These are phyloP conservation scores for Peromyscus eremicus DNA, from an alignment of 2,797 vertebrate genomes.

Conservation along the genomic window DNA sequence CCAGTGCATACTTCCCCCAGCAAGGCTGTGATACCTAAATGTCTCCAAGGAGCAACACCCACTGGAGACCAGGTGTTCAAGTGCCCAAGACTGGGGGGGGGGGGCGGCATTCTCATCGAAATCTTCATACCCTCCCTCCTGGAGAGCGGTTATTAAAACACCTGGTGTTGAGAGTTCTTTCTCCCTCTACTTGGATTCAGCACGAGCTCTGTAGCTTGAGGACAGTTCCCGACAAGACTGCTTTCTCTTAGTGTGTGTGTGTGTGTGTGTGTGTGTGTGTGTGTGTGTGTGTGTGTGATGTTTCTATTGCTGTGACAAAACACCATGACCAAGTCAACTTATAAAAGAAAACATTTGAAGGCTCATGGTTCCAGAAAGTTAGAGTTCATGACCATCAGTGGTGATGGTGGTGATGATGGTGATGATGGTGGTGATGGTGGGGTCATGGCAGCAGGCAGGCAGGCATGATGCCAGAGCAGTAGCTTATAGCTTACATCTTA, in stretches of 20 bases:
- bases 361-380: background rate
- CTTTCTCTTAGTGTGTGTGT: background rate
- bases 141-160: background rate
- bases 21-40: background rate
- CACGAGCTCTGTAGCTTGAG: background rate
- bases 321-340: background rate
- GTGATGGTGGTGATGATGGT: background rate
- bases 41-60: background rate
- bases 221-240: background rate
- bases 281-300: background rate
- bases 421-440: background rate
- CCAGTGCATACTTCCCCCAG: too few relatives aligned
- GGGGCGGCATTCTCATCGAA: background rate
- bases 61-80: background rate
- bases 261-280: background rate
- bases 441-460: background rate
- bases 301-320: background rate
- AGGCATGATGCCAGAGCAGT: background rate
- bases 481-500: background rate
- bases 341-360: too few relatives aligned
- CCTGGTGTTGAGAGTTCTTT: background rate
- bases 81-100: background rate
- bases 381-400: background rate
- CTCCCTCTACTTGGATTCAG: background rate
- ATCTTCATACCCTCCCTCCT: background rate